Evolutionary conservation across 2,113 vertebrate species (phyloP).

Genomic region (Dromiciops gliroides): DNA sequence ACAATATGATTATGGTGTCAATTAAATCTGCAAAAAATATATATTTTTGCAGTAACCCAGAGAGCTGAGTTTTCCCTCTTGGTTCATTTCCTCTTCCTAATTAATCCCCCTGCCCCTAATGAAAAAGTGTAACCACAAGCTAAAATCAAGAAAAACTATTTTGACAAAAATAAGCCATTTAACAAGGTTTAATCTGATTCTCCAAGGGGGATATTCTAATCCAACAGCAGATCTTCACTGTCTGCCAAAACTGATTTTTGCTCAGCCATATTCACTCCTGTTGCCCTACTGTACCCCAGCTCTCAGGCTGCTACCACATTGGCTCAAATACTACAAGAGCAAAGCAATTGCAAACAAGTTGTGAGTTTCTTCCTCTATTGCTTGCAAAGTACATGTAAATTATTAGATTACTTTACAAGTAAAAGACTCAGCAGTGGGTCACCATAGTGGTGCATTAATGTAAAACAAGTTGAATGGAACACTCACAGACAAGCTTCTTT

Average conservation of each 20-base stretch:
- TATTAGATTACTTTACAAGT: constrained; percentile 85
- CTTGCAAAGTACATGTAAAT: constrained; percentile 82
- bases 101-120: constrained; percentile 63
- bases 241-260: constrained; percentile 63
- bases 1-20: constrained; percentile 74
- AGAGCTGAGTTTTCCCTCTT: constrained; percentile 59
- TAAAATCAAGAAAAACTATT: constrained; percentile 73
- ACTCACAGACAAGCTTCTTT: constrained; percentile 59
- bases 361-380: constrained; percentile 71
- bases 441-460: constrained; percentile 69
- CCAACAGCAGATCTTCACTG: constrained; percentile 65
- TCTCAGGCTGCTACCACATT: constrained; percentile 81
- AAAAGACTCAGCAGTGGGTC: constrained; percentile 79
- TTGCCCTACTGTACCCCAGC: background rate
- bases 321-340: constrained; percentile 77
- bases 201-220: constrained; percentile 76
- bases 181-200: constrained; percentile 75
- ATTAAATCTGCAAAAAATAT: constrained; percentile 78
- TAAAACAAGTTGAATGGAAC: constrained; percentile 67
- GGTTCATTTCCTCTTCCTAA: constrained; percentile 62
- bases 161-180: constrained; percentile 37
- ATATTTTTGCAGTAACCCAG: constrained; percentile 55
- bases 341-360: constrained; percentile 80
- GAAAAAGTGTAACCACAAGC: constrained; percentile 64
- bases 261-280: constrained; percentile 73